phyloP scores from a whole-genome alignment of 2,797 vertebrate genomes.

The Poliocrania exsul region DNA sequence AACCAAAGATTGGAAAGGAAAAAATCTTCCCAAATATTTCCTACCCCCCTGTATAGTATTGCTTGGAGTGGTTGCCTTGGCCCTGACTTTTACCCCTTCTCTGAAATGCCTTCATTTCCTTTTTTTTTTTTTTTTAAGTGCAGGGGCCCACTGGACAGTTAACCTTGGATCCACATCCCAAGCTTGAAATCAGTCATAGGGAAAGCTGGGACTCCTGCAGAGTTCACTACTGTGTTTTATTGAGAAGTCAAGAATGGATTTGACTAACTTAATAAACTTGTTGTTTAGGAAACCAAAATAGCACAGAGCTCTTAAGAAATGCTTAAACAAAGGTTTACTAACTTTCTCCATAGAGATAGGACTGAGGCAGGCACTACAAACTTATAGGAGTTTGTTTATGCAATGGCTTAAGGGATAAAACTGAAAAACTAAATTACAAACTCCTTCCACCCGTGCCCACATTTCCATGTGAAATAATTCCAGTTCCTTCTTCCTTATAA shows the following conservation, averaged over 20 bases:
- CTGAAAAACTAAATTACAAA: background rate
- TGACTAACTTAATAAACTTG: conserved; percentile 3
- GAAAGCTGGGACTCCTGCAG: background rate
- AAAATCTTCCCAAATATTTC: background rate
- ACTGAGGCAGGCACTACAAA: background rate
- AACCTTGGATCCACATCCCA: background rate
- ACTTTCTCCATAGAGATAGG: background rate
- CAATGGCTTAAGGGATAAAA: background rate
- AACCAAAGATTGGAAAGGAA: background rate
- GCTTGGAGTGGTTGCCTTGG: background rate
- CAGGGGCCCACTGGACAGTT: background rate
- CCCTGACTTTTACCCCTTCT: background rate
- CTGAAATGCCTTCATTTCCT: conserved; percentile 14
- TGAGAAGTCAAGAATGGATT: conserved; percentile 15
- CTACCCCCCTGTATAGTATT: background rate
- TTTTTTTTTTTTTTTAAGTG: background rate
- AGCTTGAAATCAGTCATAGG: background rate
- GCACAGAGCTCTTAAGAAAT: background rate
- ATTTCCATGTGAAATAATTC: background rate
- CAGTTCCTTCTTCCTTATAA: background rate
- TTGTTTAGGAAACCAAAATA: conserved; percentile 14
- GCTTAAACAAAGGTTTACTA: background rate
- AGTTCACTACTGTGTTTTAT: background rate
- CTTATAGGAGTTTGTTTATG: background rate
- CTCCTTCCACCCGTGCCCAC: background rate